These are phyloP conservation scores for Tetrapedia diversipes DNA, from an alignment of 2,888 invertebrate species.

Conservation along the genomic window DNA sequence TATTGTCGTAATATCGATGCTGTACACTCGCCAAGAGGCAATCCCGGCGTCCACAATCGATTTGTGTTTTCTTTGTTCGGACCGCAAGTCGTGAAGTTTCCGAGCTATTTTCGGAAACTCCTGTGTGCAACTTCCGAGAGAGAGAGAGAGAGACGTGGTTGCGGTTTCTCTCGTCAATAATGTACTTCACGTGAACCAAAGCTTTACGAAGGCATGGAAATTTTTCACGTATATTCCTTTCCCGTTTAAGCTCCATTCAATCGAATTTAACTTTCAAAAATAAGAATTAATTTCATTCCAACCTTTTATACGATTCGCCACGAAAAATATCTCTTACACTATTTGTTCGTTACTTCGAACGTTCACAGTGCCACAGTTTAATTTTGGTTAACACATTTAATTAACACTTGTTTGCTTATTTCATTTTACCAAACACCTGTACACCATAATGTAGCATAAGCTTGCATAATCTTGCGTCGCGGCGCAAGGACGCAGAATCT, in stretches of 20 bases:
- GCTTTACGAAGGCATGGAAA: not conserved
- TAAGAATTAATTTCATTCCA: not conserved
- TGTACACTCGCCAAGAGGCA: constrained; percentile 45
- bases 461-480: not conserved
- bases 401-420: not conserved
- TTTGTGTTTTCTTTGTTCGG: constrained; percentile 32
- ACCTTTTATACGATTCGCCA: not conserved
- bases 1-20: constrained; percentile 44
- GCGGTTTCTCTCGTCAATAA: constrained; percentile 3
- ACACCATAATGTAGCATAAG: not conserved
- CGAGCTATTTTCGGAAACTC: constrained; percentile 24
- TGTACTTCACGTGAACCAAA: not conserved
- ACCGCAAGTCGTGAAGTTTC: constrained; percentile 1
- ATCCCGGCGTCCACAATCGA: constrained; percentile 24
- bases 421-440: not conserved
- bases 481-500: not conserved
- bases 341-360: no score
- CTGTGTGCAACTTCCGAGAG: constrained; percentile 1
- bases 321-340: no score
- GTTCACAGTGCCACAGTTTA: no score
- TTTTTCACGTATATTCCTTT: not conserved
- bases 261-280: not conserved
- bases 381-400: no score
- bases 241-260: not conserved
- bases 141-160: not conserved